A percentile compares a stretch with the other conserved stretches of the same genome.
Conservation (phyloP, 2,888 invertebrate genomes). For the Linyphia triangularis region DNA sequence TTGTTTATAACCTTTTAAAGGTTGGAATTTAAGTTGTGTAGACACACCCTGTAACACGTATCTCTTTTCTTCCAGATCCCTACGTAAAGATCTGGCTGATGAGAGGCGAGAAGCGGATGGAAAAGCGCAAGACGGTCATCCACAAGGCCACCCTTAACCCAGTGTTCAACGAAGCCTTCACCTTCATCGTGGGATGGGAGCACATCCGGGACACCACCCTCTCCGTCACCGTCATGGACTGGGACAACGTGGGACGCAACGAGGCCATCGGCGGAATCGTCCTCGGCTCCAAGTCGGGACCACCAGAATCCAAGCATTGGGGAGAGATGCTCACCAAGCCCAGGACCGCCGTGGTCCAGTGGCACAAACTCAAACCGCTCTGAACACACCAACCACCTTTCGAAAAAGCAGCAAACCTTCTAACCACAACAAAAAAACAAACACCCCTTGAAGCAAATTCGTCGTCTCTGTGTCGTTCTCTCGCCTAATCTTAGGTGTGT, state of each 20-base stretch:
- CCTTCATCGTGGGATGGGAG: slow-evolving; percentile 98
- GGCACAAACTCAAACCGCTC: slow-evolving; percentile 96
- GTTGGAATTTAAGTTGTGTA: not conserved
- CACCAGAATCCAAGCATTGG: slow-evolving; percentile 98
- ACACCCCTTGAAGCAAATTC: too few species aligned
- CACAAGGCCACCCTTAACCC: slow-evolving; percentile 89
- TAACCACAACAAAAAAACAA: too few species aligned
- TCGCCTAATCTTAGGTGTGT: too few species aligned
- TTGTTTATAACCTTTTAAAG: not conserved
- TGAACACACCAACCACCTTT: too few species aligned
- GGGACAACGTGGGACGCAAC: slow-evolving; percentile 96
- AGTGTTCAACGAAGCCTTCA: slow-evolving; percentile 96
- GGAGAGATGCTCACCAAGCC: slow-evolving; percentile 99
- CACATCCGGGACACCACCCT: slow-evolving; percentile 96
- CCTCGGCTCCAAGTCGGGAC: slow-evolving; percentile 94
- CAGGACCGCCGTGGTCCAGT: slow-evolving; percentile 95
- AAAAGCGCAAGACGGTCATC: slow-evolving; percentile 96
- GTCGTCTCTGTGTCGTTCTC: too few species aligned
- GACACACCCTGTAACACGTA: not conserved
- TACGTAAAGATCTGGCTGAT: slow-evolving; percentile 99
- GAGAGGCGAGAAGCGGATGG: slow-evolving; percentile 95
- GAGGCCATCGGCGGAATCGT: slow-evolving; percentile 95
- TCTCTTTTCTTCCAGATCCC: slow-evolving; percentile 87
- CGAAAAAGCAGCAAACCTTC: too few species aligned
- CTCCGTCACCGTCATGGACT: slow-evolving; percentile 97